Base-by-base conservation (phyloP, 1,140 invertebrate genomes). In the Schlechtendalia chinensis region DNA sequence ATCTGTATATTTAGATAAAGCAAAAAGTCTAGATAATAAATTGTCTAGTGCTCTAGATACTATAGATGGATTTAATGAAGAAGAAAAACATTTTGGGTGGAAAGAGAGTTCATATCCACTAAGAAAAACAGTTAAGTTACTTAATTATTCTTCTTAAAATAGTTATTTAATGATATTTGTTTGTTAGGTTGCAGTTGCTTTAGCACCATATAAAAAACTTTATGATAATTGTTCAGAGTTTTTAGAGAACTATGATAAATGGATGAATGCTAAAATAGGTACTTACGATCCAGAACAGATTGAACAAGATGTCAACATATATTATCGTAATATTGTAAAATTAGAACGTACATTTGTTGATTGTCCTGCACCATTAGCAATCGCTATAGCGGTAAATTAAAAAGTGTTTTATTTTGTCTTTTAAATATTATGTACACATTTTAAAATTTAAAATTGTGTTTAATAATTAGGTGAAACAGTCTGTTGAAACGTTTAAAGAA, bases 1-100 rank as follows among this genome's bases (percentile, higher is more conserved):
- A 59, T 88, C 91, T 39, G 91, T 92, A 83, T 98, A 98, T 85
- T 89, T 94, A 39, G 91, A 91, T 54, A 92, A 94, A 81, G 93
- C 95, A 1, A 89, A 89, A 16, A 87, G 89, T 56, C 85, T 98
- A 0, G 91, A 96, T 84, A 88, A 90, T 81, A 92, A 89, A 85
- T 87, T 91, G 14, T 85, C 88, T 81, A 84, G 86, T 75, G 96
- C 95, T 14, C 89, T 95, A 84, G 89, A 91, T 56, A 93, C 90
- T 82, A 96, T 97, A 81, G 93, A 96, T 84, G 88, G 91, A 80
- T 96, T 98, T 83, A 98, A 98, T 85, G 91, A 91, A 84, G 96
- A 98, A 85, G 97, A 98, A 85, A 88, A 90, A 82, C 89, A 95
- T 47, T 98, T 96, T 85, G 93, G 91, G 17, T 98, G 94, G 92